A percentile compares a stretch with the other conserved stretches of the same genome.
phyloP scores from a whole-genome alignment of 2,797 vertebrate species.

The Anabas testudineus region DNA sequence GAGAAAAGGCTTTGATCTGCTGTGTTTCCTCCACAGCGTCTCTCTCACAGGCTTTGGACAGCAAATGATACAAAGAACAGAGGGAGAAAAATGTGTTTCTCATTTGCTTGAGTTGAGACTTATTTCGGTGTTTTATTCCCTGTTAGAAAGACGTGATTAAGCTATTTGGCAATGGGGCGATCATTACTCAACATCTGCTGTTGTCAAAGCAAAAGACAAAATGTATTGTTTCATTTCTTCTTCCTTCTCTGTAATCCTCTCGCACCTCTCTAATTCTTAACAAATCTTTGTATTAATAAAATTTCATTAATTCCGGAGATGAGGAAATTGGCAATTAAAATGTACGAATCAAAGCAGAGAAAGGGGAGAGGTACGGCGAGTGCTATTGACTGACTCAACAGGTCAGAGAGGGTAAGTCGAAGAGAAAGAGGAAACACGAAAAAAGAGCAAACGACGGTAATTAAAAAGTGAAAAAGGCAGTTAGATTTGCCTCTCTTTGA shows the following conservation, averaged over 20 bases:
- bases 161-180: conserved; percentile 56
- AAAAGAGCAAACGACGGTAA: conserved; percentile 51
- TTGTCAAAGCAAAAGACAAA: conserved; percentile 38
- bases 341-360: conserved; percentile 57
- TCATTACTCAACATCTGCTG: conserved; percentile 54
- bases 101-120: conserved; percentile 52
- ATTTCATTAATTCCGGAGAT: conserved; percentile 66
- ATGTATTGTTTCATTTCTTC: conserved; percentile 23
- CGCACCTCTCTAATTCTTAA: conserved; percentile 46
- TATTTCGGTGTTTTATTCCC: conserved; percentile 63
- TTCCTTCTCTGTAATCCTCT: conserved; percentile 21
- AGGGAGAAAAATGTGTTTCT: conserved; percentile 63
- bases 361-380: conserved; percentile 27
- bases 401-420: conserved; percentile 64
- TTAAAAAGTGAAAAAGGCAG: conserved; percentile 69
- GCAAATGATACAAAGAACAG: conserved; percentile 47
- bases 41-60: conserved; percentile 67
- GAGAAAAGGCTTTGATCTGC: conserved; percentile 68
- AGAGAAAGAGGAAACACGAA: conserved; percentile 59
- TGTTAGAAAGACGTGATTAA: conserved; percentile 47
- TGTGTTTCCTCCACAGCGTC: conserved; percentile 45
- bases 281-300: conserved; percentile 57
- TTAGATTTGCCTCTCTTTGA: conserved; percentile 52
- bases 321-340: conserved; percentile 71
- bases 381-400: conserved; percentile 58